Evolutionary conservation across 2,797 vertebrate genomes (phyloP), one percentile per base, ranked within the genome.

Genomic region (Ibycter americanus): DNA sequence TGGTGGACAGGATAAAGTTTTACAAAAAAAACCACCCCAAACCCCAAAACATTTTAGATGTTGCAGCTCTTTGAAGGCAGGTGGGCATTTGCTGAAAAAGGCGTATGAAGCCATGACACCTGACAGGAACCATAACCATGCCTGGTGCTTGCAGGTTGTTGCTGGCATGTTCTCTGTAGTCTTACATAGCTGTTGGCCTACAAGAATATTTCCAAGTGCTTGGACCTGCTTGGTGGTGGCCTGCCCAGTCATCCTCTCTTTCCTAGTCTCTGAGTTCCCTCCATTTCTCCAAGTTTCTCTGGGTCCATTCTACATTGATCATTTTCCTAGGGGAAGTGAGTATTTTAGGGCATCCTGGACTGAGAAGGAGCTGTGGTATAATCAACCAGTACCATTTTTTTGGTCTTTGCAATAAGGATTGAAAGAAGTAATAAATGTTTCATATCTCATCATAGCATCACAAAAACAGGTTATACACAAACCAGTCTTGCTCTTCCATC

Each of bases 51-150:
- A 1, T 23, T 72, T 38, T 65, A 49, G 58, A 29, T 59, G 49
- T 23, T 67, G 17, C 13, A 46, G 15, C 26, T 67, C 56, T 76
- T 66, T 0, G 4, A 22, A 38, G 13, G 11, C 18, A 32, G 46
- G 3, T 19, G 11, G 15, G 16, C n/a, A 70, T 63, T n/a, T 66
- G 23, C 56, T 55, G 46, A 18, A 27, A 36, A 34, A 59, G 34
- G 7, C 10, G 6, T 16, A 1, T 44, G 27, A 65, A 49, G 51
- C 51, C 9, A 4, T 44, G 58, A 32, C 23, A 3, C n/a, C 12
- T 17, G 8, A 5, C 17, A 49, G 11, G 44, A 65, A 17, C 51
- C 0, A 0, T 47, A n/a, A 20, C 55, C 0, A 0, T 36, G 26
- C 58, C 31, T 34, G 46, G 3, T 65, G 16, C 8, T 32, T 49